phyloP scores from a whole-genome alignment of 2,113 vertebrate genomes.

The Narcine bancroftii region DNA sequence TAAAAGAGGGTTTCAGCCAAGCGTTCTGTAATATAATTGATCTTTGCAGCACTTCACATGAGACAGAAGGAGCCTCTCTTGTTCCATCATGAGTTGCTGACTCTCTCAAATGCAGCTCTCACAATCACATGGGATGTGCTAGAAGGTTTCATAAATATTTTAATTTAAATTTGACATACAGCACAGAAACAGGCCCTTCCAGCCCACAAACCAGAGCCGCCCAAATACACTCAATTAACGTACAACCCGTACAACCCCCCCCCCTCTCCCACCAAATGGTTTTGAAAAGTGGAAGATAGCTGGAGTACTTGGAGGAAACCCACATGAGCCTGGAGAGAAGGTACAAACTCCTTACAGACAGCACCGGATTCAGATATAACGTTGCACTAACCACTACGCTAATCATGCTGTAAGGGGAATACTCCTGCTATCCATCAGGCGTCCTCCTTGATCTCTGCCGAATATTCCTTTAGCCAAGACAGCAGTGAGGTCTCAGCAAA shows the following conservation, averaged over 20 bases:
- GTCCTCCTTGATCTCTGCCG: neutral
- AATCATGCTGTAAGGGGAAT: neutral
- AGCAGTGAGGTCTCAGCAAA: neutral
- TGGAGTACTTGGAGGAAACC: too few species aligned
- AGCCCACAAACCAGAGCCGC: too few species aligned
- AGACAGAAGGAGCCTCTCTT: neutral
- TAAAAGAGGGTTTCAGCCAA: neutral
- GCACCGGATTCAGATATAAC: too few species aligned
- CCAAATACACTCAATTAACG: too few species aligned
- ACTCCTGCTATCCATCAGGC: neutral
- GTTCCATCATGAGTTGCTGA: neutral
- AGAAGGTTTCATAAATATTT: neutral
- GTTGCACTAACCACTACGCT: too few species aligned
- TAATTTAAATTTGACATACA: too few species aligned
- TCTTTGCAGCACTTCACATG: neutral
- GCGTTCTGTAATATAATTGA: neutral
- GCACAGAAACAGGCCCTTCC: too few species aligned
- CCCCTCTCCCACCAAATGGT: too few species aligned
- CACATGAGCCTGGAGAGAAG: too few species aligned
- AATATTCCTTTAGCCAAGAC: neutral
- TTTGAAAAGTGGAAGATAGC: too few species aligned
- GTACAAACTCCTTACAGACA: too few species aligned
- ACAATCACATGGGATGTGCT: neutral
- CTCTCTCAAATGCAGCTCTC: neutral
- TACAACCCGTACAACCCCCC: too few species aligned